Percentiles rank a stretch among this genome's conserved stretches.
Conservation (phyloP, 2,888 invertebrate species). For the Drosophila nigricruria region DNA sequence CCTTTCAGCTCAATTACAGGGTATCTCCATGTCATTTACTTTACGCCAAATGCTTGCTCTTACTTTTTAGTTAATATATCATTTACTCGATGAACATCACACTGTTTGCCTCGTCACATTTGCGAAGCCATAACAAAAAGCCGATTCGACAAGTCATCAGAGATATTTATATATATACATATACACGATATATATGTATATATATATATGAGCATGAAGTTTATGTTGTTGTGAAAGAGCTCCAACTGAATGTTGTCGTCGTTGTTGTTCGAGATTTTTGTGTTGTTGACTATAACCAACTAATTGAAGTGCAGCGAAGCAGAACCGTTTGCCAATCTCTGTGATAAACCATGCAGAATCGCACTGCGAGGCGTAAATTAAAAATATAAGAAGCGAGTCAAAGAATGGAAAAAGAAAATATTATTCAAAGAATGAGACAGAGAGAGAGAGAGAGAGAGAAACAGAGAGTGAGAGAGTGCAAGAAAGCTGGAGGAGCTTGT, state of each 20-base stretch:
- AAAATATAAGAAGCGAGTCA: conserved; percentile 66
- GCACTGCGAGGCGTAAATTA: conserved; percentile 77
- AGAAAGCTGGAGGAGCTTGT: conserved; percentile 55
- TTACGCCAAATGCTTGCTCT: neutral
- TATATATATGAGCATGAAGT: conserved; percentile 14
- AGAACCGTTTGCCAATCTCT: conserved; percentile 79
- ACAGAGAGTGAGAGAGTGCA: neutral
- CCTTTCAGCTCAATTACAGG: neutral
- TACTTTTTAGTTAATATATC: conserved; percentile 35
- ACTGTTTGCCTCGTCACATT: conserved; percentile 26
- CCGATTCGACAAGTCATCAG: conserved; percentile 50
- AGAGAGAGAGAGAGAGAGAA: conserved; percentile 1
- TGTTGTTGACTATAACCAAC: conserved; percentile 67
- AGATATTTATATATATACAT: conserved; percentile 32
- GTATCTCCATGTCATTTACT: neutral
- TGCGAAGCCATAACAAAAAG: conserved; percentile 47
- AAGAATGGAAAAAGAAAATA: conserved; percentile 30
- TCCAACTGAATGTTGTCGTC: conserved; percentile 2
- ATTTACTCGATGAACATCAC: conserved; percentile 64
- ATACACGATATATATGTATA: neutral
- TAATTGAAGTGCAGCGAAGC: conserved; percentile 79
- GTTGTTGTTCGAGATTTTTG: conserved; percentile 29
- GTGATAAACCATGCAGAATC: conserved; percentile 81
- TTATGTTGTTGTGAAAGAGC: conserved; percentile 31
- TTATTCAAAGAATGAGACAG: conserved; percentile 7